Percentiles rank a stretch among this genome's conserved stretches.
These are phyloP conservation scores for Marasmarcha lunaedactyla DNA, from an alignment of 2,888 invertebrate genomes.

Conservation along the genomic window DNA sequence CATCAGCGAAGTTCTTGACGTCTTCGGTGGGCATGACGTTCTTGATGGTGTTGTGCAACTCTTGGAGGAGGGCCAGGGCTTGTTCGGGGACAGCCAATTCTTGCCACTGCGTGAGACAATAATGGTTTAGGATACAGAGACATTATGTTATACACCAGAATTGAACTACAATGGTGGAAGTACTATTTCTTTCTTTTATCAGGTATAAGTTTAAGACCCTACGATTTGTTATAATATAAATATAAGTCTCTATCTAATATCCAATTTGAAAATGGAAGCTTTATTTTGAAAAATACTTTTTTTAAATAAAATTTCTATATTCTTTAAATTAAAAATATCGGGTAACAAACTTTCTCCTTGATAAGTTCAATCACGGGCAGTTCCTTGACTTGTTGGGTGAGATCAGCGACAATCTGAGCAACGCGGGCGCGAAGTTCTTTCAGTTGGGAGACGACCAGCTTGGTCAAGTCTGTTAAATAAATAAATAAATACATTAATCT, in stretches of 20 bases:
- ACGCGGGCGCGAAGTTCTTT: constrained; percentile 49
- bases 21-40: constrained; percentile 75
- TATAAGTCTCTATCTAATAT: too few species aligned
- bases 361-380: constrained; percentile 39
- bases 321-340: too few species aligned
- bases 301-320: too few species aligned
- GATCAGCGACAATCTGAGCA: constrained; percentile 30
- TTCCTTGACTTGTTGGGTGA: constrained; percentile 47
- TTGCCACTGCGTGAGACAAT: constrained; percentile 27
- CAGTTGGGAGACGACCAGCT: constrained; percentile 43
- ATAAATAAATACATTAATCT: background rate
- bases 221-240: too few species aligned
- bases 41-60: constrained; percentile 65
- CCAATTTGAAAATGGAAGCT: too few species aligned
- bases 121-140: too few species aligned
- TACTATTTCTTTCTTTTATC: background rate
- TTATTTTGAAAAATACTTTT: too few species aligned
- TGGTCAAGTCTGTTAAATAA: constrained; percentile 44
- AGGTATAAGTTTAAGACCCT: background rate
- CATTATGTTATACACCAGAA: too few species aligned
- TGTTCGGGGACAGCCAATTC: constrained; percentile 71
- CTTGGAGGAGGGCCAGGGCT: constrained; percentile 61
- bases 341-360: constrained; percentile 53
- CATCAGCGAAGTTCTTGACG: constrained; percentile 69
- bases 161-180: background rate